Conservation (phyloP, 2,888 invertebrate species). For the Lithophane leautieri region DNA sequence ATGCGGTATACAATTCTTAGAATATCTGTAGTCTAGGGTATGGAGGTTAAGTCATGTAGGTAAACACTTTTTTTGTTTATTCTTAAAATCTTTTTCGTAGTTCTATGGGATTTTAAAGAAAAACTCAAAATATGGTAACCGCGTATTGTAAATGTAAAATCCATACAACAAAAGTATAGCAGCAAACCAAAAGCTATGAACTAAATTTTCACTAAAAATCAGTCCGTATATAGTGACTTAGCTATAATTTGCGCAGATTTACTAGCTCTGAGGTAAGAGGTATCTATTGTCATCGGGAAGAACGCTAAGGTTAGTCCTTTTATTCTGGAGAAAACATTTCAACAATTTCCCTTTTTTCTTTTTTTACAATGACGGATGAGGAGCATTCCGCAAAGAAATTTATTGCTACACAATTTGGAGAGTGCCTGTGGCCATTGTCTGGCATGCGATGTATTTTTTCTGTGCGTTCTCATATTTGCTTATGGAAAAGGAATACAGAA, state of each 20-base stretch:
- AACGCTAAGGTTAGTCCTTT: constrained; percentile 69
- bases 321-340: constrained; percentile 70
- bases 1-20: not conserved
- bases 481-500: not conserved
- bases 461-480: constrained; percentile 14
- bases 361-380: constrained; percentile 66
- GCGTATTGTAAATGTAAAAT: not conserved
- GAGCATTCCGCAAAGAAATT: constrained; percentile 65
- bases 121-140: not conserved
- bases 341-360: constrained; percentile 65
- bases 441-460: constrained; percentile 46
- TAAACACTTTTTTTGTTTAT: not conserved
- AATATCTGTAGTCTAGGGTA: not conserved
- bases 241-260: constrained; percentile 56
- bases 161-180: not conserved
- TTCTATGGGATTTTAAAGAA: not conserved
- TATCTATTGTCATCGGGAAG: constrained; percentile 70
- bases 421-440: constrained; percentile 61
- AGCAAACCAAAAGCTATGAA: not conserved
- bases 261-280: constrained; percentile 59
- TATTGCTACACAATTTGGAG: constrained; percentile 68
- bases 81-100: not conserved
- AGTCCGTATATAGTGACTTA: constrained; percentile 21
- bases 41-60: no score
- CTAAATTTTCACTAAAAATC: constrained; percentile 26